Conservation (phyloP, 2,888 invertebrate genomes). For the Drosophila greeni region DNA sequence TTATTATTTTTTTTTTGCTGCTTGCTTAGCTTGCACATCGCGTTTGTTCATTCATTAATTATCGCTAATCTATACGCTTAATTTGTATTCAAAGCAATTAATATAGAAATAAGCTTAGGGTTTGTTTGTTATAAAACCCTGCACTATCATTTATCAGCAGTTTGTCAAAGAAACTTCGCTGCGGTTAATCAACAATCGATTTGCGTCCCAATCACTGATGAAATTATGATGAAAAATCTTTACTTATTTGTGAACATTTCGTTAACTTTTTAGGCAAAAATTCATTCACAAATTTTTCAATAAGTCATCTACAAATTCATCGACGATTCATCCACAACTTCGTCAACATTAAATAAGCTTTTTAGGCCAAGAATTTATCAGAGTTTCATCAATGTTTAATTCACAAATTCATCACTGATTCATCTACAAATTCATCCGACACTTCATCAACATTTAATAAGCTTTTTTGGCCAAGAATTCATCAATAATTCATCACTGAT, state of each 20-base stretch:
- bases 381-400: background rate
- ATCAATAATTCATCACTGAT: background rate
- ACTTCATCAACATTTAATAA: too few relatives aligned
- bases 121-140: background rate
- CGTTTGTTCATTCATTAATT: conserved; percentile 62
- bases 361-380: background rate
- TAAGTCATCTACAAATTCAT: too few relatives aligned
- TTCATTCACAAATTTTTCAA: too few relatives aligned
- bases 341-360: too few relatives aligned
- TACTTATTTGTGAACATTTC: too few relatives aligned
- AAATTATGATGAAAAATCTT: too few relatives aligned
- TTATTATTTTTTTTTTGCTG: conserved; percentile 2
- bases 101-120: conserved; percentile 29
- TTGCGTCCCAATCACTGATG: too few relatives aligned
- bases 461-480: too few relatives aligned
- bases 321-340: too few relatives aligned
- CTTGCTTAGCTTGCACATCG: conserved; percentile 29
- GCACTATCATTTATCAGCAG: background rate
- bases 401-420: too few relatives aligned
- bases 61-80: conserved; percentile 53
- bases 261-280: too few relatives aligned
- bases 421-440: too few relatives aligned
- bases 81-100: conserved; percentile 67
- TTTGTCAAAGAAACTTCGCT: background rate
- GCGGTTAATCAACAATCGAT: background rate